Conservation (phyloP, 2,797 vertebrate genomes). For the Sebastes iracundus region DNA sequence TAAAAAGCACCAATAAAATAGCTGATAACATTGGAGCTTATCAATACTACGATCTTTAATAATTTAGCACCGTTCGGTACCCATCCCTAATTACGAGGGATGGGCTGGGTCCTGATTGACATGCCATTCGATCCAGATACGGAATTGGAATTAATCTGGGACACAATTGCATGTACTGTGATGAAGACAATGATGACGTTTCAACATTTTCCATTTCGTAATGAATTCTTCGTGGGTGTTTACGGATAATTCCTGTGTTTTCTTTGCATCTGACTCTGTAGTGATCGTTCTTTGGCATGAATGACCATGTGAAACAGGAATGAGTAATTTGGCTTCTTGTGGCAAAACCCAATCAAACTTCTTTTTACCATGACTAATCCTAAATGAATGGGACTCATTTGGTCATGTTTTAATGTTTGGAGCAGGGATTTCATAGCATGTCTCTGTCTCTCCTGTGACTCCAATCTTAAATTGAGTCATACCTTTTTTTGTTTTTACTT, state of each 20-base stretch:
- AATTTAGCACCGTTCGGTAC: too few relatives aligned
- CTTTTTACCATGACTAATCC: slow-evolving; percentile 39
- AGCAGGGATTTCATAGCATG: slow-evolving; percentile 14
- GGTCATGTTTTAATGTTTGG: slow-evolving; percentile 27
- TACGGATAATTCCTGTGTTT: slow-evolving; percentile 22
- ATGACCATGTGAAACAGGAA: slow-evolving; percentile 11
- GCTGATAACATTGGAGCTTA: too few relatives aligned
- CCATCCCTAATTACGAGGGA: too few relatives aligned
- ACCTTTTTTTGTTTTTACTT: neutral
- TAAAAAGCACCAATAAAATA: too few relatives aligned
- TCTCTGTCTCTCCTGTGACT: slow-evolving; percentile 1
- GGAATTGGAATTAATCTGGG: neutral
- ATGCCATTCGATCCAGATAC: too few relatives aligned
- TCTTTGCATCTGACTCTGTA: slow-evolving; percentile 3
- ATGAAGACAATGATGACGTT: neutral
- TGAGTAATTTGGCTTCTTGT: slow-evolving; percentile 34
- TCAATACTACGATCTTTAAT: too few relatives aligned
- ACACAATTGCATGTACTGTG: neutral
- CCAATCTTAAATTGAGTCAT: slow-evolving; percentile 5
- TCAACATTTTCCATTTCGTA: neutral
- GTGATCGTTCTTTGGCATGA: slow-evolving; percentile 33
- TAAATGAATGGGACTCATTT: slow-evolving; percentile 20
- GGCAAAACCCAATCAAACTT: slow-evolving; percentile 13
- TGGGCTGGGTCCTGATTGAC: too few relatives aligned
- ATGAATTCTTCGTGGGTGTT: neutral